Evolutionary conservation across 1,140 invertebrate species (phyloP), one percentile per base, ranked within the genome.

Genomic region (Ips typographus): DNA sequence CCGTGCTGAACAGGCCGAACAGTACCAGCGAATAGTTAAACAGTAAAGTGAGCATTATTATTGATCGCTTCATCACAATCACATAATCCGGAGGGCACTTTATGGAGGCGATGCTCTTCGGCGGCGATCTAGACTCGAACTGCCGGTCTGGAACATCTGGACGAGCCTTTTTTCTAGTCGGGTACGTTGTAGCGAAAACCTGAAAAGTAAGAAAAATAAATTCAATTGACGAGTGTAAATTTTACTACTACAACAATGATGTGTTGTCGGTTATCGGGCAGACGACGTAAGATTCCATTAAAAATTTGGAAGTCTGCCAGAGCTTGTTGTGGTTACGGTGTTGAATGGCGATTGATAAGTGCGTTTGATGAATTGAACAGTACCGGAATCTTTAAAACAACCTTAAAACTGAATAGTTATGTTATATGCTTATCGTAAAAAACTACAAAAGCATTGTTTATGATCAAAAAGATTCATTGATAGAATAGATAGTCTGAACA

Each of bases 161-260:
- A 61, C 66, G 39, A 22, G 57, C 36, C 57, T 61, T 68, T 52
- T 68, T 59, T 62, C 40, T 42, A 61, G 52, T 40, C 47, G 39
- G n/a, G 22, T 22, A 22, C 22, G 22, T 22, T 22, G 22, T 22
- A 49, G 57, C 44, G 39, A 47, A 38, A 49, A 61, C 44, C 66
- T 68, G 66, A n/a, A 68, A 68, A 68, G 65, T 59, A 67, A 68
- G 43, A 61, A 63, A 63, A 63, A 63, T 52, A 63, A 63, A 63
- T 63, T 52, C 8, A 7, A 40, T 40, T 58, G 38, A 40, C 38
- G 56, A 40, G 40, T 8, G 37, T 41, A 40, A 7, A 55, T 55
- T 55, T 49, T 49, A 49, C 22, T 49, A 49, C 52, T n/a, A 37
- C 47, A 61, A 61, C 44, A 49, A 49, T 49, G 44, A 22, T 49